A percentile compares a stretch with the other conserved stretches of the same genome.
Evolutionary conservation across 2,888 invertebrate genomes (phyloP).

Genomic region (Drosophila mayaguana): DNA sequence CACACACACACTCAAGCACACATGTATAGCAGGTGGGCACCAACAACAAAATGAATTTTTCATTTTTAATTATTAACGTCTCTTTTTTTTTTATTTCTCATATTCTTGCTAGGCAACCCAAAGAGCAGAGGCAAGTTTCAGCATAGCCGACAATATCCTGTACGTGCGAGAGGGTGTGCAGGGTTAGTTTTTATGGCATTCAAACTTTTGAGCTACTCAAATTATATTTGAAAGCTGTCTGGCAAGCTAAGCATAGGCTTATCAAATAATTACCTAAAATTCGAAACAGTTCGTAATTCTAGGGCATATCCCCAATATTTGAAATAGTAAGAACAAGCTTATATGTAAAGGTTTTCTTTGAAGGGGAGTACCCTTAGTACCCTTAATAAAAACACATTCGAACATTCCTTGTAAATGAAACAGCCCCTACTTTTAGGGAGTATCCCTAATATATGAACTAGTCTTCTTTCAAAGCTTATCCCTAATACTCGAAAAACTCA

Average conservation of each 20-base stretch:
- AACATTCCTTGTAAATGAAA: too few species aligned
- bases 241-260: not conserved
- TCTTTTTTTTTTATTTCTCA: not conserved
- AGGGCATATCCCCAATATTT: too few species aligned
- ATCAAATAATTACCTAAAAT: not conserved
- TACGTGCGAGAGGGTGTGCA: not conserved
- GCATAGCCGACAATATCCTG: slow-evolving; percentile 4
- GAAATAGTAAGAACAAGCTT: too few species aligned
- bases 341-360: too few species aligned
- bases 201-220: not conserved
- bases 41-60: slow-evolving; percentile 15
- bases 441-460: not conserved
- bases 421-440: too few species aligned
- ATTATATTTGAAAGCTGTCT: not conserved
- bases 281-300: too few species aligned
- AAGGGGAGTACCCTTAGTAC: too few species aligned
- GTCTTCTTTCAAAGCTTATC: not conserved
- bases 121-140: slow-evolving; percentile 15
- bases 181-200: not conserved
- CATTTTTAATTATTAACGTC: slow-evolving; percentile 67
- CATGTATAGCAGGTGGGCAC: slow-evolving; percentile 22
- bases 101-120: slow-evolving; percentile 65
- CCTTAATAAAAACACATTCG: too few species aligned
- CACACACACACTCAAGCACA: slow-evolving; percentile 11
- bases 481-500: not conserved